Evolutionary conservation across 2,113 vertebrate genomes (phyloP), one percentile per base, ranked within the genome.

Genomic region (Saccopteryx leptura): DNA sequence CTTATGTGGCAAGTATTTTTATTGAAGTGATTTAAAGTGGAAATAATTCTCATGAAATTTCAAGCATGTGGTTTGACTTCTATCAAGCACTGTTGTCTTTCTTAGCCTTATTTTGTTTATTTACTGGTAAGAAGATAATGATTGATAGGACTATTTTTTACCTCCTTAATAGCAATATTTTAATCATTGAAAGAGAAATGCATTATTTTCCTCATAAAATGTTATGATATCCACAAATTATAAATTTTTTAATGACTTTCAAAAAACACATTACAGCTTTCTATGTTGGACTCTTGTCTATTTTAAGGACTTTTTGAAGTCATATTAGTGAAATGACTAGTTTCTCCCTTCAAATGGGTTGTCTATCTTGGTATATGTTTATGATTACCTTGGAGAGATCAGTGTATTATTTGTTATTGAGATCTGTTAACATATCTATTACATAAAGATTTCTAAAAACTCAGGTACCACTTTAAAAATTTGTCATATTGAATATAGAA

Each of bases 1-100:
- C 75, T 93, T 96, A 61, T 61, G 4, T 50, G 85, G 78, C 71
- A 88, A 87, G 33, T n/a, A 74, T 87, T 92, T 93, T 95, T 85
- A 88, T 13, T 90, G 75, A 88, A 85, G 31, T 84, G 75, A 75
- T 84, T 56, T 86, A 76, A 90, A 92, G n/a, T 80, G 12, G 54
- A 76, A 69, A 83, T 8, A 90, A 61, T 90, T 89, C 13, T n/a
- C 74, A 63, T 91, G 58, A 50, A 33, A 83, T 88, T 90, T 90
- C 48, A 86, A 74, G 10, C 28, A 50, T 74, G 15, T 78, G 31
- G 79, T 94, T 96, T 93, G 52, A 68, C 52, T 93, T 93, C 7
- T 56, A 52, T 80, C 10, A 63, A 56, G 33, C 14, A 28, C 33
- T 54, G 92, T 87, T 85, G 31, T 71, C 81, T 71, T 90, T 90